Percentiles rank a stretch among this genome's conserved stretches.
These are phyloP conservation scores for Leptodactylus fallax DNA, from an alignment of 2,797 vertebrate genomes.

Conservation along the genomic window DNA sequence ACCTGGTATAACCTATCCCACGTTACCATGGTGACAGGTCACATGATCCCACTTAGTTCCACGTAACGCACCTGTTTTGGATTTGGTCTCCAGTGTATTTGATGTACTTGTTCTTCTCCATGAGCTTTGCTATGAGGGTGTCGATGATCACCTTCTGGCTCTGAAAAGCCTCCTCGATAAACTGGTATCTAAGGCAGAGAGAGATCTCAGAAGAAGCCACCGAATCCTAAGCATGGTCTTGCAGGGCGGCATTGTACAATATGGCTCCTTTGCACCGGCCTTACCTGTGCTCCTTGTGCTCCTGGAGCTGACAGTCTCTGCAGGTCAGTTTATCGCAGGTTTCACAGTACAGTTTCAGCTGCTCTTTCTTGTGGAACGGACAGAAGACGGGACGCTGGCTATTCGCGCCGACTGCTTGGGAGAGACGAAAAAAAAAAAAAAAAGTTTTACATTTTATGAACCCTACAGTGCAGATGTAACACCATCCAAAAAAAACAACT, in stretches of 20 bases:
- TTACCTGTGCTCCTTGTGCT: conserved; percentile 99
- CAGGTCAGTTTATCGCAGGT: conserved; percentile 97
- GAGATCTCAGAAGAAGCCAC: background rate
- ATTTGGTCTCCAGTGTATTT: conserved; percentile 92
- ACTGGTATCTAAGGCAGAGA: conserved; percentile 83
- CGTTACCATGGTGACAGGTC: too few species aligned
- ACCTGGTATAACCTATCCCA: too few species aligned
- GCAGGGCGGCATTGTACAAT: too few species aligned
- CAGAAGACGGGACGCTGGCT: conserved; percentile 95
- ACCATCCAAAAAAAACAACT: too few species aligned
- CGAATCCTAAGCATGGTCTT: too few species aligned
- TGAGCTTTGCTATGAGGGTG: conserved; percentile 91
- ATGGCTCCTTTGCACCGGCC: too few species aligned
- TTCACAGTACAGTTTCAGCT: conserved; percentile 96
- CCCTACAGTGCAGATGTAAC: rapidly evolving
- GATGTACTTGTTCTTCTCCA: conserved; percentile 95
- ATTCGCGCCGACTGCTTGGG: conserved; percentile 87
- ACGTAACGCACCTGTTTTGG: conserved; percentile 84
- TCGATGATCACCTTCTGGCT: conserved; percentile 96
- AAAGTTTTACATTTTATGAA: rapidly evolving
- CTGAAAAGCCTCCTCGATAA: conserved; percentile 97
- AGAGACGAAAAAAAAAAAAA: conserved; percentile 44
- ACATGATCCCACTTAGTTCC: too few species aligned
- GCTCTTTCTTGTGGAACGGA: conserved; percentile 96
- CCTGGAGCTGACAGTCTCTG: conserved; percentile 94